Evolutionary conservation across 1,140 invertebrate genomes (phyloP).

Genomic region (Cyrtorhinus lividipennis): DNA sequence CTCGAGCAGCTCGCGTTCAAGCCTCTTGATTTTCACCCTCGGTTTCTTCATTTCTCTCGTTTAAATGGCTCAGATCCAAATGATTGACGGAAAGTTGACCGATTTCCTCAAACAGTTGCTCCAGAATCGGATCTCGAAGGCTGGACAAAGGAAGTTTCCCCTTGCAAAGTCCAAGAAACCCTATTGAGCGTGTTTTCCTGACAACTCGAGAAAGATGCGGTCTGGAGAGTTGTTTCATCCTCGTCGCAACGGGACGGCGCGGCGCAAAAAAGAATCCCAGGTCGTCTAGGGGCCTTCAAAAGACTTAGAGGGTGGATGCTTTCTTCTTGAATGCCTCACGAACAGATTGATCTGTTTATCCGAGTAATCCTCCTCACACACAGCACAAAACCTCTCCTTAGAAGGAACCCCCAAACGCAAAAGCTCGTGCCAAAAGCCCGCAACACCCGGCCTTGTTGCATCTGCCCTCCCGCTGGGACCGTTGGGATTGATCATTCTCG

Average conservation of each 20-base stretch:
- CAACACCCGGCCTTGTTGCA: background rate
- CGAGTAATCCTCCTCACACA: background rate
- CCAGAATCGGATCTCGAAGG: background rate
- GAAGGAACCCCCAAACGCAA: too few species aligned
- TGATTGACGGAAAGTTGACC: conserved; percentile 4
- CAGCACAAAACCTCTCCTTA: background rate
- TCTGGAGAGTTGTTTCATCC: background rate
- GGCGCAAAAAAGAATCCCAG: background rate
- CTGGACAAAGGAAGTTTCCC: background rate
- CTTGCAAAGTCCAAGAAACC: background rate
- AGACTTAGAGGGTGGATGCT: background rate
- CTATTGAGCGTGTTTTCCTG: background rate
- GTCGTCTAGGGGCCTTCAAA: background rate
- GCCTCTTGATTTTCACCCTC: too few species aligned
- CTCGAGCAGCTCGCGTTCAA: too few species aligned
- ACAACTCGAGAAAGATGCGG: background rate
- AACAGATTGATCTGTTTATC: conserved; percentile 8
- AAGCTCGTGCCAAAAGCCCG: background rate
- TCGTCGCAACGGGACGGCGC: background rate
- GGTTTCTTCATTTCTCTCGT: too few species aligned
- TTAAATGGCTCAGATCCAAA: too few species aligned
- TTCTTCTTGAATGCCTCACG: background rate
- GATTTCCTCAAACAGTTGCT: background rate
- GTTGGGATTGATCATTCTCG: background rate
- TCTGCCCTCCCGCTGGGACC: conserved; percentile 3